Conservation (phyloP, 1,140 invertebrate genomes). For the Wiebesia pumilae region DNA sequence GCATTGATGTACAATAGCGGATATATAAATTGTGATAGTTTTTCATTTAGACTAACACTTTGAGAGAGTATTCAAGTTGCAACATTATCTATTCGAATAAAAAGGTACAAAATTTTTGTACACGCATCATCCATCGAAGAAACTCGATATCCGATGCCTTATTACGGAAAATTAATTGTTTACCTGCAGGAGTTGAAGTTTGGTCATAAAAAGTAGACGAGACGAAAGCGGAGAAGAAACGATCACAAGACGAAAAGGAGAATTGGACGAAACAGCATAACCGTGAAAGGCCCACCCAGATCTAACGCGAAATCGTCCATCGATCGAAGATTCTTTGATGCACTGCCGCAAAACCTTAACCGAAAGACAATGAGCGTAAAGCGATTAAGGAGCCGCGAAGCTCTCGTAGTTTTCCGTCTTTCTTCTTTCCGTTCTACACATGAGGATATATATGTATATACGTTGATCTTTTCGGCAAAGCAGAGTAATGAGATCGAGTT, state of each 20-base stretch:
- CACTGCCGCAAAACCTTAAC: conserved; percentile 54
- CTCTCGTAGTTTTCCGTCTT: background rate
- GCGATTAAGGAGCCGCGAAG: background rate
- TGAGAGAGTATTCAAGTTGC: background rate
- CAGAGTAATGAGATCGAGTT: background rate
- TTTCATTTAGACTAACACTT: background rate
- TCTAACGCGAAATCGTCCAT: conserved; percentile 56
- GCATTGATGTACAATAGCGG: no score
- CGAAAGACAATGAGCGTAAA: conserved; percentile 52
- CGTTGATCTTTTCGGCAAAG: background rate
- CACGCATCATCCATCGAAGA: background rate
- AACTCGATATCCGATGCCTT: background rate
- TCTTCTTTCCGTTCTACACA: background rate
- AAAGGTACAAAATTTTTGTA: background rate
- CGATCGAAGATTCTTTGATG: background rate
- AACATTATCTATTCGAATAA: background rate
- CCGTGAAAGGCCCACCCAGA: conserved; percentile 56
- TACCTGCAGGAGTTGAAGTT: background rate
- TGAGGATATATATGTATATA: background rate
- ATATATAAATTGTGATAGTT: background rate
- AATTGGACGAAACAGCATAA: conserved; percentile 38
- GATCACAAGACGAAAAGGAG: background rate
- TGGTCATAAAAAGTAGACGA: background rate
- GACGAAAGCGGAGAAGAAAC: background rate
- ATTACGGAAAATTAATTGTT: conserved; percentile 36